Evolutionary conservation across 2,888 invertebrate genomes (phyloP).

Genomic region (Elysia crispata): DNA sequence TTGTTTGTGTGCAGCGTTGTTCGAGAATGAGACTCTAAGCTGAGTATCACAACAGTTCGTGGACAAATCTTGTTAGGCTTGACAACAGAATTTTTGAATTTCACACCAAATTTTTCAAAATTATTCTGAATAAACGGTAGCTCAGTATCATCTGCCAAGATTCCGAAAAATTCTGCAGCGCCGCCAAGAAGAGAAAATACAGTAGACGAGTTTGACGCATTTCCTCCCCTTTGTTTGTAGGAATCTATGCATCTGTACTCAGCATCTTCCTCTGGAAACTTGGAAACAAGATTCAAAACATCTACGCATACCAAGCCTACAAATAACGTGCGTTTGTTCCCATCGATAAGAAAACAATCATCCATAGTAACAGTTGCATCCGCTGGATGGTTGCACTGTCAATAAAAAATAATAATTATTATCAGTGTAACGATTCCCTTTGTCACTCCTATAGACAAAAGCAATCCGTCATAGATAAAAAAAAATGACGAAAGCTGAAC

Average conservation of each 20-base stretch:
- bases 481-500: too few species aligned
- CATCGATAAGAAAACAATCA: slow-evolving; percentile 1
- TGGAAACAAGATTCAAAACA: slow-evolving; percentile 81
- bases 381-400: too few species aligned
- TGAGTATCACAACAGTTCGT: slow-evolving; percentile 82
- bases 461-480: too few species aligned
- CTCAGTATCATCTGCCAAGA: slow-evolving; percentile 71
- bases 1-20: slow-evolving; percentile 83
- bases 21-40: slow-evolving; percentile 80
- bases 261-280: slow-evolving; percentile 82
- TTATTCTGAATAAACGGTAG: slow-evolving; percentile 80
- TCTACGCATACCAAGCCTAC: slow-evolving; percentile 84
- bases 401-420: too few species aligned
- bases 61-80: slow-evolving; percentile 79
- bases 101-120: slow-evolving; percentile 80
- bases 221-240: slow-evolving; percentile 84
- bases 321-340: slow-evolving; percentile 77
- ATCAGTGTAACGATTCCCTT: too few species aligned
- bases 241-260: slow-evolving; percentile 61
- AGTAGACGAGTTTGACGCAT: slow-evolving; percentile 84
- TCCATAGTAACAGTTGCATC: slow-evolving; percentile 25
- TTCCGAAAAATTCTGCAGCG: slow-evolving; percentile 82
- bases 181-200: slow-evolving; percentile 82
- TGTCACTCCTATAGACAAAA: too few species aligned
- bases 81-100: slow-evolving; percentile 80